Conservation (phyloP, 2,888 invertebrate species). For the Lasius fuliginosus region DNA sequence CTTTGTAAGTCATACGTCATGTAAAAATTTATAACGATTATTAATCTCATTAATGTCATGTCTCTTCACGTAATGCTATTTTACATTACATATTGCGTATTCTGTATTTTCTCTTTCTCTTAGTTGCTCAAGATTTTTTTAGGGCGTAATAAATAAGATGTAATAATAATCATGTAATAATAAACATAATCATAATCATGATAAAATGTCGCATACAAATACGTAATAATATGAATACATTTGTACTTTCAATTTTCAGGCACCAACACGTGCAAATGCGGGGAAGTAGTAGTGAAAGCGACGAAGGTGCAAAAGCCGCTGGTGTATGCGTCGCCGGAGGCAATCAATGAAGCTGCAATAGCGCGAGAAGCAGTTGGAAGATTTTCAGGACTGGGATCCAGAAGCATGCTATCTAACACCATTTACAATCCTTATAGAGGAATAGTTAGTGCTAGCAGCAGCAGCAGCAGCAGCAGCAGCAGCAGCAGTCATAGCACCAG, state of each 20-base stretch:
- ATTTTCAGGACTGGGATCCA: not conserved
- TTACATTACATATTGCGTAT: no score
- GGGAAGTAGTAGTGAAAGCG: conserved; percentile 84
- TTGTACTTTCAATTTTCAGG: conserved; percentile 54
- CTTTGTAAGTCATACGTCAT: no score
- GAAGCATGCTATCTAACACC: not conserved
- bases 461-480: conserved; percentile 11
- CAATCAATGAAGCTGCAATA: conserved; percentile 71
- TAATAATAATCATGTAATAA: no score
- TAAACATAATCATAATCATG: not conserved
- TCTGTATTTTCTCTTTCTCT: no score
- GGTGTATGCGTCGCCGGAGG: conserved; percentile 64
- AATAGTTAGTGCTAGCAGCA: not conserved
- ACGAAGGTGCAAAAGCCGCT: conserved; percentile 79
- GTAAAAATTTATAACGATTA: no score
- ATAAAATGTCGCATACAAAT: not conserved
- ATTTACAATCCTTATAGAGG: not conserved
- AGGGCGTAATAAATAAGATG: not conserved
- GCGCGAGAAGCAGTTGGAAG: conserved; percentile 30
- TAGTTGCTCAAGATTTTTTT: not conserved
- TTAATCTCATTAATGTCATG: no score
- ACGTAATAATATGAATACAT: not conserved
- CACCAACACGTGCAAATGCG: conserved; percentile 73
- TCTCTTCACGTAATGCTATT: no score
- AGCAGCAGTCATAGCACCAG: not conserved